Conservation (phyloP, 2,113 vertebrate species). For the Ondatra zibethicus region DNA sequence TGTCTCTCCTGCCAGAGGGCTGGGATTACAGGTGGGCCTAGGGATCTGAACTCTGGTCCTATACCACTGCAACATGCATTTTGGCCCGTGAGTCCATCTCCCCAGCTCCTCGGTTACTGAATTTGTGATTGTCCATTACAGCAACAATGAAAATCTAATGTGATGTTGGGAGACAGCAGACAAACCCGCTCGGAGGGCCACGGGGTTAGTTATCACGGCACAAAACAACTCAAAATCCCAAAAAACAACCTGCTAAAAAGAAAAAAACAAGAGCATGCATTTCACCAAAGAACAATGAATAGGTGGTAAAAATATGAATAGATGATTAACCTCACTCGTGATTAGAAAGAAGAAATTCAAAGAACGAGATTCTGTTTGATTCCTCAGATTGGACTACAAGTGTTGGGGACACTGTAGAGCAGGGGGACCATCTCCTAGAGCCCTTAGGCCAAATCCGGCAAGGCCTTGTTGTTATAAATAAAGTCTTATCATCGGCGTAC, state of each 20-base stretch:
- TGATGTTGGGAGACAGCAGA: background rate
- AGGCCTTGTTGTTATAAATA: conserved; percentile 34
- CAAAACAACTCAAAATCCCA: background rate
- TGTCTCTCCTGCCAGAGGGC: background rate
- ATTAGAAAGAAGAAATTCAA: conserved; percentile 2
- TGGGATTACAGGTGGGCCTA: background rate
- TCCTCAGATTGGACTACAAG: background rate
- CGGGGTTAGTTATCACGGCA: background rate
- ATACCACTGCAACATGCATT: background rate
- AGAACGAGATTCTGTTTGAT: background rate
- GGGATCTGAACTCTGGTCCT: background rate
- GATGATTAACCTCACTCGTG: background rate
- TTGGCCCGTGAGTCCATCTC: no score
- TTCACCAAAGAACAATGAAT: background rate
- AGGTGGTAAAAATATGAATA: background rate
- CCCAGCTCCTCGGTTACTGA: background rate
- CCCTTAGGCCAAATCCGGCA: background rate
- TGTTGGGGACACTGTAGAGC: background rate
- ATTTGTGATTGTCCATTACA: background rate
- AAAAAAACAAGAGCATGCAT: background rate
- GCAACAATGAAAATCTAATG: background rate
- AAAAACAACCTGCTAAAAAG: background rate
- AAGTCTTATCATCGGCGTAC: conserved; percentile 21
- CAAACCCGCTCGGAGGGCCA: background rate
- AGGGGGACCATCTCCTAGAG: no score